These are phyloP conservation scores for Thecocarcelia acutangulata DNA, from an alignment of 2,888 invertebrate species.

Conservation along the genomic window DNA sequence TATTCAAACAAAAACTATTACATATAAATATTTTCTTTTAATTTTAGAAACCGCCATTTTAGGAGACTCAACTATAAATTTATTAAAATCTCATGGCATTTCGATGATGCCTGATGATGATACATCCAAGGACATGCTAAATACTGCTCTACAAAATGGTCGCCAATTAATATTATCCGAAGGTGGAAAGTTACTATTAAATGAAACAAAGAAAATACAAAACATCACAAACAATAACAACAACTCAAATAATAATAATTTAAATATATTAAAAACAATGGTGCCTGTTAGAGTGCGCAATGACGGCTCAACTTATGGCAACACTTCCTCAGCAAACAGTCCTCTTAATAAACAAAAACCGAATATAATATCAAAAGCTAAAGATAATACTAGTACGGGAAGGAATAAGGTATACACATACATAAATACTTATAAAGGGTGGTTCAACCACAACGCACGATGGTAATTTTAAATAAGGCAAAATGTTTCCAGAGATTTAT, in stretches of 20 bases:
- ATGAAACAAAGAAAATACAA: constrained; percentile 80
- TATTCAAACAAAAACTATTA: too few species aligned
- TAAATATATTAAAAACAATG: constrained; percentile 57
- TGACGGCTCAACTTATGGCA: constrained; percentile 50
- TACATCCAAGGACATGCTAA: constrained; percentile 85
- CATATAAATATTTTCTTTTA: too few species aligned
- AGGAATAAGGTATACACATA: constrained; percentile 66
- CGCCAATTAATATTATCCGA: constrained; percentile 93
- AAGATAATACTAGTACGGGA: constrained; percentile 67
- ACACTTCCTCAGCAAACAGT: constrained; percentile 26
- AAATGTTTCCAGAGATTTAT: too few species aligned
- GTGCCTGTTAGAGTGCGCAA: constrained; percentile 64
- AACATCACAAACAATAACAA: constrained; percentile 66
- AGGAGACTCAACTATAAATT: constrained; percentile 82
- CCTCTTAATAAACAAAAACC: constrained; percentile 69
- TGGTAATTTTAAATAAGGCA: too few species aligned
- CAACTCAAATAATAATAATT: constrained; percentile 66
- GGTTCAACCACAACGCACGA: too few species aligned
- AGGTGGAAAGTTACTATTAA: constrained; percentile 89
- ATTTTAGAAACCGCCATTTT: constrained; percentile 75
- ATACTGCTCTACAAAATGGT: constrained; percentile 91
- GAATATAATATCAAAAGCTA: constrained; percentile 72
- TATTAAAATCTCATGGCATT: constrained; percentile 92
- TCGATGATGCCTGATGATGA: constrained; percentile 92
- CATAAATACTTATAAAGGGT: too few species aligned